These are phyloP conservation scores for Dasyprocta punctata DNA, from an alignment of 2,113 vertebrate genomes.

Conservation along the genomic window DNA sequence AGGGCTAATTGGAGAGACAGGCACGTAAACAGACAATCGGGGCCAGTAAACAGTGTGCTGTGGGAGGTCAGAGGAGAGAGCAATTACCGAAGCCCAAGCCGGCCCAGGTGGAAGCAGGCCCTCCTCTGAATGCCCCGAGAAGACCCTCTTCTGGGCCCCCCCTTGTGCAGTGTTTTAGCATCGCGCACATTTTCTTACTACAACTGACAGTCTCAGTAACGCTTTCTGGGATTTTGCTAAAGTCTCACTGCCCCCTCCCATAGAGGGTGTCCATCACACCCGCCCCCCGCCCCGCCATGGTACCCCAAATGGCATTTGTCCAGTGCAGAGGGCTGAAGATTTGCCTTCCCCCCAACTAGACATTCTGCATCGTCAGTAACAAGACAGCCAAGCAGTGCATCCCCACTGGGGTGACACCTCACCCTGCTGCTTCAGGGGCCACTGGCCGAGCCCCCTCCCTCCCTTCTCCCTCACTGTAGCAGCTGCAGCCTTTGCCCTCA, in stretches of 20 bases:
- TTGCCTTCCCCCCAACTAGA: background rate
- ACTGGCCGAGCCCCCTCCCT: background rate
- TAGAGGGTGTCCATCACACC: background rate
- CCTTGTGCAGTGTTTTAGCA: no score
- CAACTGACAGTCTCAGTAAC: background rate
- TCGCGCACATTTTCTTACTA: background rate
- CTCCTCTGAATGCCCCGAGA: background rate
- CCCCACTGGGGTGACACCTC: background rate
- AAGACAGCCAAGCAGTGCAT: background rate
- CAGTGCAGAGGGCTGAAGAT: background rate
- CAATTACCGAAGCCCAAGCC: slow-evolving; percentile 14
- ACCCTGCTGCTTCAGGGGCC: background rate
- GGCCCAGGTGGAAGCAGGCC: background rate
- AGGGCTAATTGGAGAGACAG: slow-evolving; percentile 75
- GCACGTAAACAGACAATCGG: slow-evolving; percentile 68
- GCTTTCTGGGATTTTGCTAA: background rate
- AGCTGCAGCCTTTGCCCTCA: background rate
- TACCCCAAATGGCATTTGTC: background rate
- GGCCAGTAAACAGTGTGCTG: slow-evolving; percentile 50
- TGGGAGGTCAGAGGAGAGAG: slow-evolving; percentile 53
- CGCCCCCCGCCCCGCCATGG: no score
- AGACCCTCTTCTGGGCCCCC: background rate
- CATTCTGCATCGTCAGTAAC: background rate
- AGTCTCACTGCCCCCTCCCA: background rate
- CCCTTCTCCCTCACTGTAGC: background rate